Evolutionary conservation across 2,888 invertebrate genomes (phyloP), one percentile per base, ranked within the genome.

Genomic region (Colostygia pectinataria): DNA sequence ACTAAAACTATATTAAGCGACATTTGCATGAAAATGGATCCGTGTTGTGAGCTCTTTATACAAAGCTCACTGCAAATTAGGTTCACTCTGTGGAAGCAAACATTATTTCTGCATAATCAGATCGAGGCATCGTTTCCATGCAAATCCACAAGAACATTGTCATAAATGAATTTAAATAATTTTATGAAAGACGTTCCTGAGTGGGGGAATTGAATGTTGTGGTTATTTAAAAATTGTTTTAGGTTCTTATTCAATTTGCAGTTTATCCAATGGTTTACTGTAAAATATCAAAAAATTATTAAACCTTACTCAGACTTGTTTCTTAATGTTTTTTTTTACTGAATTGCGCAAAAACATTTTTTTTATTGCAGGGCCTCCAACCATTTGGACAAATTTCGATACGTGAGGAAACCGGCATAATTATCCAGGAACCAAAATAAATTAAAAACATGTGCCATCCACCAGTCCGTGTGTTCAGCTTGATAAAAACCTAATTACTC

Each of bases 81-180:
- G 73, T 71, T 69, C 68, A 65, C 68, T 74, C 63, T 72, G 37
- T 28, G 59, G 61, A 64, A 61, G 61, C 40, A 38, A 37, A 28
- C 48, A 46, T 54, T 57, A 51, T 69, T 76, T 86, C 80, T 80
- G 85, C 85, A 88, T 89, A 89, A 88, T 84, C 79, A 76, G 70
- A 74, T 77, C 64, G 55, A 64, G 62, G 63, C 74, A 68, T 76
- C 74, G 68, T 87, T 83, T 68, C 59, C 52, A 88, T 87, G 85
- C 80, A 81, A 88, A 88, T 87, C 57, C 48, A 36, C 59, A 56
- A 57, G 55, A 63, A n/a, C 69, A 57, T 56, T 66, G 67, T 64
- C 58, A 56, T 57, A 63, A 72, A 75, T 74, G 68, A 72, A 74
- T 74, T 74, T 74, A 65, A 68, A 59, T 59, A 57, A 54, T 54